Evolutionary conservation across 2,888 invertebrate genomes (phyloP).

Genomic region (Drosophila putrida): DNA sequence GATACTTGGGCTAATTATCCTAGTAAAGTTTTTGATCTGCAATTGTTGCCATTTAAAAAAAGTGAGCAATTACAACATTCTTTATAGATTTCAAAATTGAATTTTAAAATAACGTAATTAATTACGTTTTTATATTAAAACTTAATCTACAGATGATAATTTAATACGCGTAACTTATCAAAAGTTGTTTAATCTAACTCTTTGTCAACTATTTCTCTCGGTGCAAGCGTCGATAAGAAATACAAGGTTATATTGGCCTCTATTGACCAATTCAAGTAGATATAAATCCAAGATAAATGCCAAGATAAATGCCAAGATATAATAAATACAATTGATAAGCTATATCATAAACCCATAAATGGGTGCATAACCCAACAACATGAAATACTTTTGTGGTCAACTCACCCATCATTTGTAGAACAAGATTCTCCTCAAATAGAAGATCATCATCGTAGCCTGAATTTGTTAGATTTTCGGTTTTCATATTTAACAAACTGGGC

Average conservation of each 20-base stretch:
- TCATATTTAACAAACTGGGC: conserved; percentile 84
- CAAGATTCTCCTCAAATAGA: conserved; percentile 83
- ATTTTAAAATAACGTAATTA: too few relatives aligned
- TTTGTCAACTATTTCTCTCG: not conserved
- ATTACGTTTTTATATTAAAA: too few relatives aligned
- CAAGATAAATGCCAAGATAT: conserved; percentile 19
- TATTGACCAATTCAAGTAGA: conserved; percentile 29
- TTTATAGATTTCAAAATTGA: too few relatives aligned
- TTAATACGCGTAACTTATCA: too few relatives aligned
- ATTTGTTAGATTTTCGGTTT: conserved; percentile 83
- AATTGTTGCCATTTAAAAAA: too few relatives aligned
- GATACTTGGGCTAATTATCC: too few relatives aligned
- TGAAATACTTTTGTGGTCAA: conserved; percentile 12
- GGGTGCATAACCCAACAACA: not conserved
- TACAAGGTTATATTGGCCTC: conserved; percentile 22
- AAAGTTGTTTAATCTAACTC: not conserved
- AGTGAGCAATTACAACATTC: too few relatives aligned
- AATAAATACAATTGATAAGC: conserved; percentile 4
- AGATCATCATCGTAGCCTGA: conserved; percentile 83
- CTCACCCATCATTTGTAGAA: conserved; percentile 84
- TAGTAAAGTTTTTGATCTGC: too few relatives aligned
- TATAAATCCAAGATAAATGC: conserved; percentile 37
- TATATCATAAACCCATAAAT: conserved; percentile 3
- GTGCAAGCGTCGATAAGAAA: conserved; percentile 29
- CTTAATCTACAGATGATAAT: too few relatives aligned